Evolutionary conservation across 2,888 invertebrate species (phyloP).

Genomic region (Ellobium chinense): DNA sequence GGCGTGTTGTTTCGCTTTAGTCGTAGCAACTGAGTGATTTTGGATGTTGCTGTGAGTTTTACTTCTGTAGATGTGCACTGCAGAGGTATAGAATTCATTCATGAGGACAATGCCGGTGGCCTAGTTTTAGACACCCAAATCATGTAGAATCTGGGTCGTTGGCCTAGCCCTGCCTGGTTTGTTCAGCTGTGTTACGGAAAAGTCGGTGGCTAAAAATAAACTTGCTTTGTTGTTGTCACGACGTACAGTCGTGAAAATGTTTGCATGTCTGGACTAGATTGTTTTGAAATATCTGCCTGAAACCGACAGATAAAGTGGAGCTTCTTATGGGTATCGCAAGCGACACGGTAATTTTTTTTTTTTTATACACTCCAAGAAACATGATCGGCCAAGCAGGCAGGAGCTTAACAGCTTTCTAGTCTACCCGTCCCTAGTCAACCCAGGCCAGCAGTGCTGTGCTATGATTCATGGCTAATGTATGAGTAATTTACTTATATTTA

Average conservation of each 20-base stretch:
- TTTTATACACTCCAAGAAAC: too few relatives aligned
- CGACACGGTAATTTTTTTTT: too few relatives aligned
- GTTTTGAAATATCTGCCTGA: background rate
- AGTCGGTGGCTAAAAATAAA: constrained; percentile 36
- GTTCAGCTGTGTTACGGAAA: constrained; percentile 37
- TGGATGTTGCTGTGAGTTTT: background rate
- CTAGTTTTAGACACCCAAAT: constrained; percentile 3
- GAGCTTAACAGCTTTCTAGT: too few relatives aligned
- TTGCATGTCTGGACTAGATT: constrained; percentile 22
- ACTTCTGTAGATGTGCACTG: background rate
- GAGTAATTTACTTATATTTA: background rate
- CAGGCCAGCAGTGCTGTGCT: too few relatives aligned
- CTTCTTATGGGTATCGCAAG: too few relatives aligned
- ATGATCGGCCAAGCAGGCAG: too few relatives aligned
- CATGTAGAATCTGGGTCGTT: constrained; percentile 16
- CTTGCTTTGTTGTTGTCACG: constrained; percentile 39
- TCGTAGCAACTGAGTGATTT: background rate
- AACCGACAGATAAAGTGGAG: too few relatives aligned
- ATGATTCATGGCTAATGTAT: background rate
- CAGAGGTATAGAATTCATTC: background rate
- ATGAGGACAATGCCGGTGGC: constrained; percentile 18
- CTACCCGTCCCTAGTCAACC: too few relatives aligned
- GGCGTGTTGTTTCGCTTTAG: background rate
- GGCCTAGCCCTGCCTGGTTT: constrained; percentile 26
- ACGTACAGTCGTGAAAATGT: constrained; percentile 15